Evolutionary conservation across 2,888 invertebrate genomes (phyloP).

Genomic region (Chydorus sphaericus): DNA sequence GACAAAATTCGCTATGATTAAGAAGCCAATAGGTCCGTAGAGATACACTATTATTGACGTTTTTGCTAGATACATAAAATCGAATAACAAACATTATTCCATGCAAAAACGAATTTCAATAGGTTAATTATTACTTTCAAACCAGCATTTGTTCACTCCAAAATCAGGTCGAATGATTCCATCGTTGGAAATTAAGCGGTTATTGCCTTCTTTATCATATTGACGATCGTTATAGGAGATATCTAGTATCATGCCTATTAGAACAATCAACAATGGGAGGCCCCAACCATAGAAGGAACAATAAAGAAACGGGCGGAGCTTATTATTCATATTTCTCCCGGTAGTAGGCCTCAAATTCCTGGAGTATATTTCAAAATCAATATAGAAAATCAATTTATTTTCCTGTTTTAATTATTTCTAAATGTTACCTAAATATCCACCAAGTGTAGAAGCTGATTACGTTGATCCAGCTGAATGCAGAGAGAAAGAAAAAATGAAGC

Average conservation of each 20-base stretch:
- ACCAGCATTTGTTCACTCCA: slow-evolving; percentile 12
- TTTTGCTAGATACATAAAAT: slow-evolving; percentile 18
- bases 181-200: no score
- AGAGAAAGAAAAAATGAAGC: slow-evolving; percentile 50
- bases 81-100: slow-evolving; percentile 18
- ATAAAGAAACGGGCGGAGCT: no score
- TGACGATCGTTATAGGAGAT: no score
- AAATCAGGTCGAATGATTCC: slow-evolving; percentile 7
- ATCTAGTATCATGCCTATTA: no score
- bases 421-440: slow-evolving; percentile 68
- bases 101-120: slow-evolving; percentile 17
- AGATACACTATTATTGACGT: slow-evolving; percentile 40
- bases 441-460: slow-evolving; percentile 69
- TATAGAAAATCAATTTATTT: no score
- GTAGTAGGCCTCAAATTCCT: no score
- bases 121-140: slow-evolving; percentile 3
- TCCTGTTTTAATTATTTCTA: no score
- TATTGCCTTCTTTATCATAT: no score
- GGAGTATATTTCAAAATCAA: no score
- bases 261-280: no score
- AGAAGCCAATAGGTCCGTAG: slow-evolving; percentile 45
- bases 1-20: slow-evolving; percentile 46
- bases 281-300: no score
- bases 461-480: slow-evolving; percentile 60
- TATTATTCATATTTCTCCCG: no score